Evolutionary conservation across 2,888 invertebrate species (phyloP).

Genomic region (Andrena fulva): DNA sequence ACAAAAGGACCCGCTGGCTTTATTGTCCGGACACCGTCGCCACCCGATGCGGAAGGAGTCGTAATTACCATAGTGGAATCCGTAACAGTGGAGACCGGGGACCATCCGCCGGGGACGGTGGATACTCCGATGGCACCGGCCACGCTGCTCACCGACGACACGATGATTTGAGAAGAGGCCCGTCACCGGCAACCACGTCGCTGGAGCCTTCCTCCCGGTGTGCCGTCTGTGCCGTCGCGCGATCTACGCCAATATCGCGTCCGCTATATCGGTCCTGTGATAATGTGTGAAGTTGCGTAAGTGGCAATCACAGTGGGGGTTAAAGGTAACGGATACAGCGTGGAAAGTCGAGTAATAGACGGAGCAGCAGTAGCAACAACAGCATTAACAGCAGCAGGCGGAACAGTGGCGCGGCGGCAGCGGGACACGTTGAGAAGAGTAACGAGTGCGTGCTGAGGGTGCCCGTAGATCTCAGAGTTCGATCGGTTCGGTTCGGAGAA

Average conservation of each 20-base stretch:
- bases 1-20: constrained; percentile 59
- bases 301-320: constrained; percentile 75
- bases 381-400: constrained; percentile 22
- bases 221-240: constrained; percentile 73
- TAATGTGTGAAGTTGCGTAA: constrained; percentile 77
- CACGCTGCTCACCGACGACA: neutral
- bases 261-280: constrained; percentile 65
- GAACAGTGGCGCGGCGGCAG: constrained; percentile 9
- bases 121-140: neutral
- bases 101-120: constrained; percentile 21
- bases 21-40: constrained; percentile 47
- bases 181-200: neutral
- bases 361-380: constrained; percentile 45
- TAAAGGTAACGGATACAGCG: constrained; percentile 49
- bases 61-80: constrained; percentile 63
- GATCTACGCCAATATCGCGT: constrained; percentile 54
- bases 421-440: neutral
- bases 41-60: constrained; percentile 60
- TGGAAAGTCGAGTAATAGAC: constrained; percentile 44
- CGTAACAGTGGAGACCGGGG: constrained; percentile 38
- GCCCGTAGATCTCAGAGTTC: neutral
- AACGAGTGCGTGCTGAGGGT: neutral
- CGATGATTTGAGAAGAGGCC: neutral
- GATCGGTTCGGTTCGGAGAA: neutral
- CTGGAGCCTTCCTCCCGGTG: constrained; percentile 20